A percentile compares a stretch with the other conserved stretches of the same genome.
Conservation (phyloP, 2,113 vertebrate species). For the Artemisiospiza belli region DNA sequence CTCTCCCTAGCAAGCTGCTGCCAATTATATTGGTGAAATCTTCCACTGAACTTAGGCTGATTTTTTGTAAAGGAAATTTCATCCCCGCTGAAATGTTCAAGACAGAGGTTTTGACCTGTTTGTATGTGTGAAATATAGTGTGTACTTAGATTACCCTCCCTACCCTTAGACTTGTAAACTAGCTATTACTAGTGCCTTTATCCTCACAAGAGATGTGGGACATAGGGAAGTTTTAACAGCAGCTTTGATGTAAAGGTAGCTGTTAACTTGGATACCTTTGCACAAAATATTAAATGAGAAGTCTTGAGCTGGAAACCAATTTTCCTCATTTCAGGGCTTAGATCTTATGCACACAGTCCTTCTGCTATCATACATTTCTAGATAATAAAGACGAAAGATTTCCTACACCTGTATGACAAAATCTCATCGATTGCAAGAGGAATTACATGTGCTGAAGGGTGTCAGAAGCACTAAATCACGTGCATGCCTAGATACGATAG, state of each 20-base stretch:
- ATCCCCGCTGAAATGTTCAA: background rate
- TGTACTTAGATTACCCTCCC: background rate
- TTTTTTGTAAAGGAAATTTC: constrained; percentile 20
- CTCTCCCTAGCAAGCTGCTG: constrained; percentile 27
- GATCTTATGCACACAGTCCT: background rate
- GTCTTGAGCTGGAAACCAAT: background rate
- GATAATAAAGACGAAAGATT: background rate
- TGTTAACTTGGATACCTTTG: background rate
- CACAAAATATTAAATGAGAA: background rate
- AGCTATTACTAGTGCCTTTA: background rate
- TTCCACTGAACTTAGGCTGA: background rate
- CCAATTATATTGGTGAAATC: constrained; percentile 19
- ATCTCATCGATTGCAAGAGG: background rate
- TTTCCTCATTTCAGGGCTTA: background rate
- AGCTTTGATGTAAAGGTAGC: background rate
- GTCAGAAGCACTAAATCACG: background rate
- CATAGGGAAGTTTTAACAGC: background rate
- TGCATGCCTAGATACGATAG: background rate
- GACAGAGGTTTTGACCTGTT: constrained; percentile 3
- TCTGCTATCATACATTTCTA: background rate
- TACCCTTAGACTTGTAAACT: background rate
- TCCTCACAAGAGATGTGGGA: background rate
- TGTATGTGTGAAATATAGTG: background rate
- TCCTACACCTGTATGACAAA: background rate
- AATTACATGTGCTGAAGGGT: background rate